A percentile compares a stretch with the other conserved stretches of the same genome.
Evolutionary conservation across 2,888 invertebrate species (phyloP).

Genomic region (Diogma glabrata): DNA sequence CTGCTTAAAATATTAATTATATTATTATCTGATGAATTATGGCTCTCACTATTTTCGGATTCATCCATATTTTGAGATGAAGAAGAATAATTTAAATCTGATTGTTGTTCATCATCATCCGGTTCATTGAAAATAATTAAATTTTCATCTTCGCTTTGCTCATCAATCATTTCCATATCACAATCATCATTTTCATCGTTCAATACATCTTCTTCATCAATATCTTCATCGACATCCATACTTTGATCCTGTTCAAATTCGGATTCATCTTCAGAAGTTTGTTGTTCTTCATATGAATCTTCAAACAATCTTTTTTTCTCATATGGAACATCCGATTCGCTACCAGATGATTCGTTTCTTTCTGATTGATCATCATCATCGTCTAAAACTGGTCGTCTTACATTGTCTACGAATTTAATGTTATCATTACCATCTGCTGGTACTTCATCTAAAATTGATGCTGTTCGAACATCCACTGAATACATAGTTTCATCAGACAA

Average conservation of each 20-base stretch:
- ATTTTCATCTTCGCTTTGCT: conserved; percentile 10
- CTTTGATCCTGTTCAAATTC: no score
- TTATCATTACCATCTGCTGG: neutral
- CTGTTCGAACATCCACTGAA: conserved; percentile 4
- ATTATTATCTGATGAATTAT: conserved; percentile 11
- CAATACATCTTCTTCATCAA: neutral
- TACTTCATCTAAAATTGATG: conserved; percentile 8
- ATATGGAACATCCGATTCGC: neutral
- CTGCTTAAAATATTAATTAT: conserved; percentile 8
- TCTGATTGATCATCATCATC: neutral
- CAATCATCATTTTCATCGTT: neutral
- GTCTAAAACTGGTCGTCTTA: neutral
- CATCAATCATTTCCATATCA: conserved; percentile 7
- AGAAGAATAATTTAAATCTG: conserved; percentile 11
- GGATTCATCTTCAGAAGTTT: no score
- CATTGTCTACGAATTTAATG: neutral
- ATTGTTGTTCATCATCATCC: conserved; percentile 13
- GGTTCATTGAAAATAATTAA: no score
- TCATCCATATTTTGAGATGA: no score
- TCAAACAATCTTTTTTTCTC: neutral
- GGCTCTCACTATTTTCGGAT: neutral
- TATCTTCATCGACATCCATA: neutral
- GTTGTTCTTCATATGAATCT: neutral
- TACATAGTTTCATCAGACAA: conserved; percentile 4
- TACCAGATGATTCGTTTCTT: neutral